Evolutionary conservation across 2,113 vertebrate species (phyloP), one percentile per base, ranked within the genome.

Genomic region (Rhizomys pruinosus): DNA sequence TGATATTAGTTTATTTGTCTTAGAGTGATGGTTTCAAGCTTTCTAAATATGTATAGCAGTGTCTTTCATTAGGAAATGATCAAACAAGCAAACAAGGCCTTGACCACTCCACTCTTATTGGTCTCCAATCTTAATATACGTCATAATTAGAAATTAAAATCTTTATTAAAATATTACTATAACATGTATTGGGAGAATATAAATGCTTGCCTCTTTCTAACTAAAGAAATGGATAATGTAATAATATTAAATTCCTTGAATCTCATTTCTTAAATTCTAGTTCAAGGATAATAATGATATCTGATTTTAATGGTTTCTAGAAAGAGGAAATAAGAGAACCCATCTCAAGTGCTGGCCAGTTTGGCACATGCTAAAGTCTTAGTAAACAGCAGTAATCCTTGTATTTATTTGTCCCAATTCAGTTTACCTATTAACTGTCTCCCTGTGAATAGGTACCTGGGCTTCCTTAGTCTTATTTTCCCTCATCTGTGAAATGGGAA

Each of bases 81-180:
- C 37, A 64, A 78, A 72, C 74, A 57, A 47, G 6, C 61, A 32
- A 25, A 55, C 44, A 68, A 10, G 27, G 11, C 7, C 8, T 81
- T 95, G 64, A 20, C 59, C 73, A 82, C 37, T 20, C 59, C 73
- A 82, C 37, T 57, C 25, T 44, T 84, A n/a, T 39, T 8, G 25
- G 27, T 20, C 61, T 44, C 7, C 9, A 11, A 11, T 91, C 44
- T 78, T 85, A 77, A 42, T 27, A 42, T 91, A 34, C 4, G 73
- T 80, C 84, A 63, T 91, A 81, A 55, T 79, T 84, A 61, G 9
- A 95, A 84, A 69, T 90, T 47, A 76, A 90, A 69, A 37, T 90
- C 55, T 68, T 59, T 52, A 23, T 81, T 93, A 92, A 89, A 78
- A 73, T 66, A 59, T n/a, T 57, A 82, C 32, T n/a, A 23, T 64